phyloP scores from a whole-genome alignment of 2,797 vertebrate species.

The Avahi laniger region DNA sequence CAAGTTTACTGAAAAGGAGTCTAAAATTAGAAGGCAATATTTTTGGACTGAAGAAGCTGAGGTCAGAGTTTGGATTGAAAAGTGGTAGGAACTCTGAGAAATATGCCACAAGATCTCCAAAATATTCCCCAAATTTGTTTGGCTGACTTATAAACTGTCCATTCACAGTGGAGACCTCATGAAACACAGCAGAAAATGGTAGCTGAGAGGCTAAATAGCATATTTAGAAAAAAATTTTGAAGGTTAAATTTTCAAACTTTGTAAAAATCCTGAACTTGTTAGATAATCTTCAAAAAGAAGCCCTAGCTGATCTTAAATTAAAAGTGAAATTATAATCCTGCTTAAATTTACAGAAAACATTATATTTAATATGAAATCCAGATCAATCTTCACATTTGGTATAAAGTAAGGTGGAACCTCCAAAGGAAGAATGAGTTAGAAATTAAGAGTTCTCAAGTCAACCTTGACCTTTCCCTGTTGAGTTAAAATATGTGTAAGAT shows the following conservation, averaged over 20 bases:
- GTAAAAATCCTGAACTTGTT: background rate
- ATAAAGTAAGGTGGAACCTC: background rate
- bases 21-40: background rate
- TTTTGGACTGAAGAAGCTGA: background rate
- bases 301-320: background rate
- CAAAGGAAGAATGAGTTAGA: background rate
- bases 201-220: background rate
- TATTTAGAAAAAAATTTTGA: background rate
- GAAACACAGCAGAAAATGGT: background rate
- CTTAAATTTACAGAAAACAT: background rate
- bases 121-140: background rate
- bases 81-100: background rate
- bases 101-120: background rate
- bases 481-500: background rate
- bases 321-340: background rate
- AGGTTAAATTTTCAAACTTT: background rate
- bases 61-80: background rate
- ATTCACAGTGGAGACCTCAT: background rate
- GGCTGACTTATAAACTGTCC: background rate
- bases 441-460: background rate
- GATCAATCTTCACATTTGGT: background rate
- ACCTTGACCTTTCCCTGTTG: background rate
- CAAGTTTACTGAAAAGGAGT: background rate
- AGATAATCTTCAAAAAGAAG: background rate
- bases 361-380: background rate